Percentiles rank a stretch among this genome's conserved stretches.
Conservation (phyloP, 2,888 invertebrate genomes). For the Melieria omissa region DNA sequence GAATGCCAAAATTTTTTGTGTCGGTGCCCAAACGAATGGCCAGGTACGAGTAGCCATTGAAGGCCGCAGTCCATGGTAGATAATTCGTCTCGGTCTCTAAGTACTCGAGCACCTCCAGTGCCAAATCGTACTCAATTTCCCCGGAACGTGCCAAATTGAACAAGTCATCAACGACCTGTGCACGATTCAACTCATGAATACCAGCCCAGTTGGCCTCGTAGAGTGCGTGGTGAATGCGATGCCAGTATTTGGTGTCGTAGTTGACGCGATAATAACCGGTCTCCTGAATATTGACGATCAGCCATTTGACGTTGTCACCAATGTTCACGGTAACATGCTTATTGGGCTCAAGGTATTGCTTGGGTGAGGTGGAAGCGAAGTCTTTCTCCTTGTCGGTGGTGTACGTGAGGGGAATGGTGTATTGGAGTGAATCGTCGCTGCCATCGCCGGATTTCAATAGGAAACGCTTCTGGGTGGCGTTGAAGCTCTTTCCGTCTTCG, state of each 20-base stretch:
- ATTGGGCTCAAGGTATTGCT: conserved; percentile 48
- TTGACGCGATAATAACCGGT: conserved; percentile 73
- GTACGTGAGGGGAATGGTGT: conserved; percentile 61
- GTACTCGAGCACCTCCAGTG: conserved; percentile 76
- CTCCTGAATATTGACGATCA: conserved; percentile 62
- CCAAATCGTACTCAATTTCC: conserved; percentile 71
- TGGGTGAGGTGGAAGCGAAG: conserved; percentile 52
- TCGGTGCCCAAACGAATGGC: conserved; percentile 57
- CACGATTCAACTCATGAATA: conserved; percentile 77
- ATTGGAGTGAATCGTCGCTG: conserved; percentile 46
- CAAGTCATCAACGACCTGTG: conserved; percentile 85
- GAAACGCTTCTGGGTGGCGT: conserved; percentile 59
- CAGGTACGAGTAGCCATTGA: conserved; percentile 66
- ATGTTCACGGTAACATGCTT: not conserved
- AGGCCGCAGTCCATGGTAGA: conserved; percentile 82
- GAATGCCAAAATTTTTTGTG: conserved; percentile 55
- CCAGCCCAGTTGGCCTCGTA: conserved; percentile 48
- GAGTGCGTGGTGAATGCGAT: conserved; percentile 51
- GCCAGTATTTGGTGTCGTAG: conserved; percentile 77
- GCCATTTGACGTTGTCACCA: conserved; percentile 46
- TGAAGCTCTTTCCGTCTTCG: conserved; percentile 42
- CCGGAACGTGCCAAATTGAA: conserved; percentile 79
- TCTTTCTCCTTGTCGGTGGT: conserved; percentile 52
- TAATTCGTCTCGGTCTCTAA: conserved; percentile 76
- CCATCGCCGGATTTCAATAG: conserved; percentile 53